Conservation (phyloP, 2,113 vertebrate species). For the Onychorhynchus coronatus region DNA sequence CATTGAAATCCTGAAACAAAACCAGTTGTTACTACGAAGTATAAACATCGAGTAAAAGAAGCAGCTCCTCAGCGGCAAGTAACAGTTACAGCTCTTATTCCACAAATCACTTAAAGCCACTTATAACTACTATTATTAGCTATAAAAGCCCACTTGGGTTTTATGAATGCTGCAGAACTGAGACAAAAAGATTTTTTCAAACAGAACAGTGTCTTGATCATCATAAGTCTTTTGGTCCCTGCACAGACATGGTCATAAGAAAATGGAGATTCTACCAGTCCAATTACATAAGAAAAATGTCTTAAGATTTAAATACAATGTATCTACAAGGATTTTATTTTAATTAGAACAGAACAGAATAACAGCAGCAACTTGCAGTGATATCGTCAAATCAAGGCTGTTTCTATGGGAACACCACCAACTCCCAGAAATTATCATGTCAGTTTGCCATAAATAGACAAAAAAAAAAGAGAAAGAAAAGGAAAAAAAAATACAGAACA, state of each 20-base stretch:
- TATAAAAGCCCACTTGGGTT: conserved; percentile 45
- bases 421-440: conserved; percentile 65
- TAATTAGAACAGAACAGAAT: conserved; percentile 55
- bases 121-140: conserved; percentile 52
- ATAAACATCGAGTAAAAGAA: conserved; percentile 35
- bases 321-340: conserved; percentile 44
- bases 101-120: conserved; percentile 48
- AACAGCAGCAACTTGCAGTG: conserved; percentile 62
- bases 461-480: background rate
- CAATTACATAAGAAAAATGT: background rate
- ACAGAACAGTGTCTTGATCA: conserved; percentile 1
- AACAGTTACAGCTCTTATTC: conserved; percentile 20
- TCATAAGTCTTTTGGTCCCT: background rate
- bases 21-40: conserved; percentile 23
- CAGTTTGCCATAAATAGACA: conserved; percentile 66
- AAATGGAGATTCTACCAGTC: background rate
- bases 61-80: background rate
- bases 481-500: background rate
- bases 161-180: background rate
- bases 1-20: background rate
- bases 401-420: conserved; percentile 76
- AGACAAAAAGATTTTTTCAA: conserved; percentile 19
- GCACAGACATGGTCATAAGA: background rate
- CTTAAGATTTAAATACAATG: conserved; percentile 37
- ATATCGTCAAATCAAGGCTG: conserved; percentile 69